Evolutionary conservation across 2,797 vertebrate genomes (phyloP), one percentile per base, ranked within the genome.

Genomic region (Thunnus albacares): DNA sequence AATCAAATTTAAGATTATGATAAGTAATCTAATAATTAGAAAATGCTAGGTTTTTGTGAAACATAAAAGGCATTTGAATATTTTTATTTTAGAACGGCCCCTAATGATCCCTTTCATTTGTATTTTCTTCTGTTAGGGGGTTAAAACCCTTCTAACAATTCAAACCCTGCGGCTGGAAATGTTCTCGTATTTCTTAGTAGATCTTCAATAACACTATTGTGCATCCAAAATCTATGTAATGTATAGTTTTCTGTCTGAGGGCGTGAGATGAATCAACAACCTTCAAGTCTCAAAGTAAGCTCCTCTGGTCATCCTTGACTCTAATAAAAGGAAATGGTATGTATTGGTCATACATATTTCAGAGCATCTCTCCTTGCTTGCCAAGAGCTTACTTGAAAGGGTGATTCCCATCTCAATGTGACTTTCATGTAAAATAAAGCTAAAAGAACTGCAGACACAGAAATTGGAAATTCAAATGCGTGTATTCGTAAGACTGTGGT

Each of bases 381-480:
- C 51, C 51, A 52, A 63, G 67, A 63, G 52, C 51, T 78, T 9
- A 83, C 66, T 81, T 90, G 65, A 90, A 88, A 91, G 66, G 70
- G 71, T 3, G 59, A 75, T 88, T 83, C 72, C 80, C 15, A 63
- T 82, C 84, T 82, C 81, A 85, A 63, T 87, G 65, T 83, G 72
- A 85, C 87, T 89, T 92, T 86, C 81, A 88, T 90, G 80, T 83
- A 79, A 88, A 90, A 88, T 75, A 88, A 80, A 86, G 65, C 41
- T 66, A 70, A 75, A 89, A 77, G 71, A 86, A 77, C 53, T 71
- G 78, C 79, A 79, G 79, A 81, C 58, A 24, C 66, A 71, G 64
- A 85, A 33, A 86, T 79, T 77, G 77, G 51, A 86, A 89, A 89
- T 90, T 86, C 78, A 91, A 90, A 91, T 88, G 67, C 65, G 70